These are phyloP conservation scores for Nemopilema nomurai DNA, from an alignment of 30 jellyfish, hydroid and myxozoan species.

Conservation along the genomic window DNA sequence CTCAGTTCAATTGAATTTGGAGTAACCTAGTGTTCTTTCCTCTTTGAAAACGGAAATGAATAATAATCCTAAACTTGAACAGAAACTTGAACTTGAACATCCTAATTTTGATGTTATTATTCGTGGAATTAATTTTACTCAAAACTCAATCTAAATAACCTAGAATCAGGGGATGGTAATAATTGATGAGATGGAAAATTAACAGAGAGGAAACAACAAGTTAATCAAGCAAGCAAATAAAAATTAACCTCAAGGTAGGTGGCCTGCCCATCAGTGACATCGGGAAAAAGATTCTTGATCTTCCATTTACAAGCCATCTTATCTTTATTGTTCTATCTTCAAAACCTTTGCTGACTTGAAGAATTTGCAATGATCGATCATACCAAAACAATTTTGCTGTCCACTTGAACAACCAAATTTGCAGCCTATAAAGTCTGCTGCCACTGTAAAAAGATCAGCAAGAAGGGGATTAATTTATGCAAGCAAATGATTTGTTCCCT, in stretches of 20 bases:
- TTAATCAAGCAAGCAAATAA: neutral
- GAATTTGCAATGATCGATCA: conserved; percentile 22
- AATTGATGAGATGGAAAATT: no score
- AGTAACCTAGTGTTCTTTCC: no score
- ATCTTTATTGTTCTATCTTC: conserved; percentile 49
- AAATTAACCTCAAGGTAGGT: conserved; percentile 41
- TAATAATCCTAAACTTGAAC: no score
- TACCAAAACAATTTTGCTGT: conserved; percentile 34
- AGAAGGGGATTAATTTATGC: neutral
- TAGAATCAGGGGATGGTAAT: no score
- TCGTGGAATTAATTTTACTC: no score
- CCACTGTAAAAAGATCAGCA: conserved; percentile 15
- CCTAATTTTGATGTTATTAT: no score
- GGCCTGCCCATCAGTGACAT: conserved; percentile 29
- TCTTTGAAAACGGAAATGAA: no score
- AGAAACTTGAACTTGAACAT: no score
- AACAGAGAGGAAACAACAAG: neutral
- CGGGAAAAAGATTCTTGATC: conserved; percentile 43
- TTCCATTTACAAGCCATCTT: conserved; percentile 62
- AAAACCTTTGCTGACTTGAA: conserved; percentile 22
- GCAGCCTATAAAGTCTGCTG: conserved; percentile 24
- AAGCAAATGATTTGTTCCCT: neutral
- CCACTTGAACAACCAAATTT: conserved; percentile 43
- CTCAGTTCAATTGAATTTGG: no score
- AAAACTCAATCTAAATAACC: no score